A percentile compares a stretch with the other conserved stretches of the same genome.
phyloP scores from a whole-genome alignment of 1,140 invertebrate genomes.

The Brachionus paranguensis region DNA sequence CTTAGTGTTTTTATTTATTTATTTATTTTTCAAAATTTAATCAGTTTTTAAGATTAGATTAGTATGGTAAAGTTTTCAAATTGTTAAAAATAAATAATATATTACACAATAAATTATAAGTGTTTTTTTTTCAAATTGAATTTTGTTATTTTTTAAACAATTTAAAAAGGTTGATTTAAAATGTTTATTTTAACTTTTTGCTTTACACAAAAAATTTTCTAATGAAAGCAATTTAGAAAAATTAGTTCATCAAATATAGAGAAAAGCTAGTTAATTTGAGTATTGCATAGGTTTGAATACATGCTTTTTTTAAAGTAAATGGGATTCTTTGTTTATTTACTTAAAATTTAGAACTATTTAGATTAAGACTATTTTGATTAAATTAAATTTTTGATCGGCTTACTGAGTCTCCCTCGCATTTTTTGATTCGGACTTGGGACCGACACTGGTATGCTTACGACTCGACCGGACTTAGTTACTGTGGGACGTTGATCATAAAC shows the following conservation, averaged over 20 bases:
- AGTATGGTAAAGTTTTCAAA: neutral
- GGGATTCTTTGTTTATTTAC: neutral
- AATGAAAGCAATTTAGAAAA: neutral
- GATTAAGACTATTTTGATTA: no score
- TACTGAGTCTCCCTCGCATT: neutral
- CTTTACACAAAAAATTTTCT: neutral
- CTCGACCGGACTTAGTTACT: neutral
- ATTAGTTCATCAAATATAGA: neutral
- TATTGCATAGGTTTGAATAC: neutral
- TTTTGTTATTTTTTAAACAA: neutral
- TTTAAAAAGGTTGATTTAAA: neutral
- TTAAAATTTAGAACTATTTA: neutral
- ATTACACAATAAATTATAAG: neutral
- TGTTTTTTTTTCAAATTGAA: neutral
- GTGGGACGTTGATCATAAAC: neutral
- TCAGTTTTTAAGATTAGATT: neutral
- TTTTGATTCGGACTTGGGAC: neutral
- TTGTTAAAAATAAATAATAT: neutral
- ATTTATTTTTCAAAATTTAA: neutral
- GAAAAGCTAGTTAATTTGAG: no score
- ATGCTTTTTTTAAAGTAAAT: neutral
- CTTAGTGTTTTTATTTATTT: neutral
- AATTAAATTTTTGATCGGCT: no score
- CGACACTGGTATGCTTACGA: neutral
- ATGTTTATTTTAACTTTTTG: neutral